A percentile compares a stretch with the other conserved stretches of the same genome.
Conservation (phyloP, 2,113 vertebrate genomes). For the Octodon degus region DNA sequence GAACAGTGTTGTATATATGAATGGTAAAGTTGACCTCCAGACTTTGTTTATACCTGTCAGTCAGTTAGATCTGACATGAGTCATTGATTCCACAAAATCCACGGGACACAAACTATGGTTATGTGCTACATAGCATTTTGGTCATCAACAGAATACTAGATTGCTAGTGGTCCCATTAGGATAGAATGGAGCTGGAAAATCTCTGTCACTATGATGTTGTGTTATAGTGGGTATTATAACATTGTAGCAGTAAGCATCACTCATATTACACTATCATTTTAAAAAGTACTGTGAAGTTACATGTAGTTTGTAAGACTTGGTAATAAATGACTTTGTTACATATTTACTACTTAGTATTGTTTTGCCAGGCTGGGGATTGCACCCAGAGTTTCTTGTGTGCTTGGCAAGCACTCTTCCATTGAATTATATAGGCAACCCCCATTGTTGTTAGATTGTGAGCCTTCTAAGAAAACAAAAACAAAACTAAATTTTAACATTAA, state of each 20-base stretch:
- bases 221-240: neutral
- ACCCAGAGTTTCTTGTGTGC: neutral
- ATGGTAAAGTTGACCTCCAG: neutral
- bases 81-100: conserved; percentile 10
- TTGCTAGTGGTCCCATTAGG: neutral
- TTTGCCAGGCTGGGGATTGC: neutral
- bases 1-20: neutral
- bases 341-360: neutral
- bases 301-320: neutral
- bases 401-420: neutral
- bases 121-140: neutral
- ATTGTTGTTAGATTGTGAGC: neutral
- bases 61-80: conserved; percentile 4
- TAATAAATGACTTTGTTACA: neutral
- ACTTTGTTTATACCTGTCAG: neutral
- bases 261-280: neutral
- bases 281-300: neutral
- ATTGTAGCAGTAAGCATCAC: neutral
- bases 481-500: neutral
- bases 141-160: neutral
- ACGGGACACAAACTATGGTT: neutral
- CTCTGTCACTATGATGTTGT: neutral
- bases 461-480: neutral
- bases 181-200: neutral
- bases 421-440: neutral